Evolutionary conservation across 2,797 vertebrate genomes (phyloP).

Genomic region (Tenualosa thibaudeaui): DNA sequence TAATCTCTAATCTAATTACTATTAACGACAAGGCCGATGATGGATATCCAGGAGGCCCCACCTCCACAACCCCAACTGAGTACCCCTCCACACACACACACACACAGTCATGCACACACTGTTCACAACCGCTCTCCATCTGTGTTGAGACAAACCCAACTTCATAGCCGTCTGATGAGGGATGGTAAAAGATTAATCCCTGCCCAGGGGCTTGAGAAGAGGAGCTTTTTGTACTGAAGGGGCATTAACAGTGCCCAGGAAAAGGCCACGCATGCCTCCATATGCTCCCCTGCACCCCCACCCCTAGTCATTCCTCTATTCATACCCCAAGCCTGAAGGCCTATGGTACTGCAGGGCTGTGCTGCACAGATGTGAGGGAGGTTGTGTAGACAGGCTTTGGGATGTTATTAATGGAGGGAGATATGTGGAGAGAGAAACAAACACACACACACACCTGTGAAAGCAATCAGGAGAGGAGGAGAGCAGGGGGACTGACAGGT

Average conservation of each 20-base stretch:
- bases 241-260: neutral
- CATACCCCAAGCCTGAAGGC: neutral
- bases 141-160: neutral
- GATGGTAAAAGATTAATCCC: slow-evolving; percentile 35
- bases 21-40: slow-evolving; percentile 50
- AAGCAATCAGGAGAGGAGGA: neutral
- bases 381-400: neutral
- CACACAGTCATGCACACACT: neutral
- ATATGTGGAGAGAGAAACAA: neutral
- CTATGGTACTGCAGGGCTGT: too few species aligned
- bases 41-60: slow-evolving; percentile 28
- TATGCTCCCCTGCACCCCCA: neutral
- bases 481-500: neutral
- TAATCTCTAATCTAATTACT: slow-evolving; percentile 47
- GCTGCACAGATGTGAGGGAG: slow-evolving; percentile 8
- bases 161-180: slow-evolving; percentile 30
- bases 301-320: neutral
- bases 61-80: neutral
- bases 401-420: neutral
- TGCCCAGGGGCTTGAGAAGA: slow-evolving; percentile 25
- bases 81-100: neutral
- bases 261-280: neutral
- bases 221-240: slow-evolving; percentile 19
- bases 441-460: neutral
- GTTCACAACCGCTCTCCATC: slow-evolving; percentile 18